Conservation (phyloP, 2,113 vertebrate species). For the Catagonus wagneri region DNA sequence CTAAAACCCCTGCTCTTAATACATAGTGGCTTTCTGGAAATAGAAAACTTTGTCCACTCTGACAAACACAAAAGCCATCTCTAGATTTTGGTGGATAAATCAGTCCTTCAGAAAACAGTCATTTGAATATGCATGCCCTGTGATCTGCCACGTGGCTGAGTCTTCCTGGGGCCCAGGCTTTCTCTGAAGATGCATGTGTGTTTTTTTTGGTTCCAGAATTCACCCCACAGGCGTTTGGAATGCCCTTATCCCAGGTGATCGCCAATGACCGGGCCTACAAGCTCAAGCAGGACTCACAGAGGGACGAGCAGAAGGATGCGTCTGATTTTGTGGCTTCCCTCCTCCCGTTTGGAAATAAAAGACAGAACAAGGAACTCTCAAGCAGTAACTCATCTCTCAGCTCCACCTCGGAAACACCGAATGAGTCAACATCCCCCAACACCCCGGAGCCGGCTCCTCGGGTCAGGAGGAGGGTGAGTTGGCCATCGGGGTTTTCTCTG, state of each 20-base stretch:
- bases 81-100: background rate
- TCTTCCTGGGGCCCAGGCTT: background rate
- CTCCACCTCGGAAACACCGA: constrained; percentile 96
- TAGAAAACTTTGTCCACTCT: constrained; percentile 7
- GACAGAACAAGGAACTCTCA: constrained; percentile 95
- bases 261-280: constrained; percentile 96
- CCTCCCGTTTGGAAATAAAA: constrained; percentile 93
- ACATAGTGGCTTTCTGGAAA: constrained; percentile 4
- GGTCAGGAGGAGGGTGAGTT: constrained; percentile 93
- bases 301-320: constrained; percentile 93
- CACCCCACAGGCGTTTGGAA: constrained; percentile 95
- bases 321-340: constrained; percentile 94
- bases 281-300: constrained; percentile 93
- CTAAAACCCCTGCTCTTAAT: background rate
- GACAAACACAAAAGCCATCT: background rate
- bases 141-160: background rate
- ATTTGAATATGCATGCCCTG: background rate
- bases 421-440: constrained; percentile 91
- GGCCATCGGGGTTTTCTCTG: background rate
- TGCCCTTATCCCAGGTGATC: constrained; percentile 97
- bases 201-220: constrained; percentile 89
- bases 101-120: background rate
- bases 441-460: constrained; percentile 92
- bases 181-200: constrained; percentile 62
- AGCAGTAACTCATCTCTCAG: constrained; percentile 99